These are phyloP conservation scores for Drosophila sp. DNA, from an alignment of 1,140 invertebrate species.

Conservation along the genomic window DNA sequence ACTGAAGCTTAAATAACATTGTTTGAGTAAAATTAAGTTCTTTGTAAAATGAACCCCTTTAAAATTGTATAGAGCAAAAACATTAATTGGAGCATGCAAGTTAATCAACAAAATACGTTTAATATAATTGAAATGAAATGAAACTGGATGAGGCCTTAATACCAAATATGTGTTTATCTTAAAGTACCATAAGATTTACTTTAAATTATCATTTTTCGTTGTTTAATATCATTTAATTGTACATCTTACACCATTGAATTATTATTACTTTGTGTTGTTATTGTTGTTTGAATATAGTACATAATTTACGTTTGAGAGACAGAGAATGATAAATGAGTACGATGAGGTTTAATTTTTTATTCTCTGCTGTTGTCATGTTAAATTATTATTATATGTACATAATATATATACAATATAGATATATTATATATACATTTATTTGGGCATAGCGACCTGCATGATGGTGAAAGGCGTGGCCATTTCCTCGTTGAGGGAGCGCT, in stretches of 20 bases:
- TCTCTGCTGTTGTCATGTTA: conserved; percentile 45
- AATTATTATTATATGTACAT: conserved; percentile 63
- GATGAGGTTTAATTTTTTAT: conserved; percentile 31
- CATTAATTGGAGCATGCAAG: not conserved
- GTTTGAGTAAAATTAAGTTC: not conserved
- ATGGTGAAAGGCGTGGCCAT: conserved; percentile 87
- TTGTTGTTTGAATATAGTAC: conserved; percentile 37
- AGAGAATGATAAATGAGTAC: conserved; percentile 44
- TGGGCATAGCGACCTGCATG: conserved; percentile 86
- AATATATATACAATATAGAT: conserved; percentile 22
- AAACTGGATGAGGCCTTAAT: conserved; percentile 12
- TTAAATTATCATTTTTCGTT: conserved; percentile 6
- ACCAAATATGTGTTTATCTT: not conserved
- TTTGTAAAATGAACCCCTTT: too few species aligned
- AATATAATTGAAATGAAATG: conserved; percentile 30
- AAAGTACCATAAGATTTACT: conserved; percentile 5
- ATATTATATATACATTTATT: conserved; percentile 18
- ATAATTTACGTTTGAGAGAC: conserved; percentile 48
- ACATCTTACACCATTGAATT: conserved; percentile 25
- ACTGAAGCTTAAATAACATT: not conserved
- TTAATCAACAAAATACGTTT: not conserved
- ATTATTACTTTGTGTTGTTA: conserved; percentile 60
- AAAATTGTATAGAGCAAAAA: not conserved
- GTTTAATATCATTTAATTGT: conserved; percentile 36
- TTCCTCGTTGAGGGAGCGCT: conserved; percentile 89